Conservation (phyloP, 2,888 invertebrate species). For the Leucoma salicis region DNA sequence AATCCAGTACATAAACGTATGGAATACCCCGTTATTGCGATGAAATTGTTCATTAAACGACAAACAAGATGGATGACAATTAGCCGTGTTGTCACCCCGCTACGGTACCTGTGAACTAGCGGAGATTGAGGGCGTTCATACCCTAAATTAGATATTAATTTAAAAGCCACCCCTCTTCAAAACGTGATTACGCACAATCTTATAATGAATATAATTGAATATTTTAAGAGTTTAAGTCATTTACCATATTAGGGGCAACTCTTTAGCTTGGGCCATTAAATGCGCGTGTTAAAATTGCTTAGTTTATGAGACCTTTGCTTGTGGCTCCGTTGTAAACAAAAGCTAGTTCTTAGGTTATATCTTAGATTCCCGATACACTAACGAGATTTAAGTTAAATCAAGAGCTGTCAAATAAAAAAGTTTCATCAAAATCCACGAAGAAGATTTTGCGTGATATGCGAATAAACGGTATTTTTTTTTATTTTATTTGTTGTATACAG, state of each 20-base stretch:
- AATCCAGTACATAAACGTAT: too few species aligned
- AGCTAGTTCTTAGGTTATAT: too few species aligned
- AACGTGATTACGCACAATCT: constrained; percentile 49
- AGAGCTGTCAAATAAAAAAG: too few species aligned
- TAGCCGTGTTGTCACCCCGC: constrained; percentile 18
- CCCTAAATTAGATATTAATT: constrained; percentile 77
- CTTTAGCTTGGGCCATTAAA: constrained; percentile 1
- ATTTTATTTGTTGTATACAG: too few species aligned
- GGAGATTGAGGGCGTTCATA: constrained; percentile 51
- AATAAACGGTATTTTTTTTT: too few species aligned
- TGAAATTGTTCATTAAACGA: constrained; percentile 27
- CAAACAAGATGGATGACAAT: constrained; percentile 29
- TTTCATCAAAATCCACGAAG: too few species aligned
- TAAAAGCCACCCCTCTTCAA: constrained; percentile 50
- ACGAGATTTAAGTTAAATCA: too few species aligned
- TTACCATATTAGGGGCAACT: constrained; percentile 22
- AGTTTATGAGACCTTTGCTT: too few species aligned
- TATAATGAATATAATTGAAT: constrained; percentile 59
- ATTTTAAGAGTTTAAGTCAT: constrained; percentile 45
- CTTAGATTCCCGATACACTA: too few species aligned
- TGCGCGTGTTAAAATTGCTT: not conserved
- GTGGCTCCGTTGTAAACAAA: too few species aligned
- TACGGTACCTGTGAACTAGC: constrained; percentile 29
- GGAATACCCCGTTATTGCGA: not conserved
- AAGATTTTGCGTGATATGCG: too few species aligned